These are phyloP conservation scores for Vanessa atalanta DNA, from an alignment of 1,140 invertebrate genomes.

Conservation along the genomic window DNA sequence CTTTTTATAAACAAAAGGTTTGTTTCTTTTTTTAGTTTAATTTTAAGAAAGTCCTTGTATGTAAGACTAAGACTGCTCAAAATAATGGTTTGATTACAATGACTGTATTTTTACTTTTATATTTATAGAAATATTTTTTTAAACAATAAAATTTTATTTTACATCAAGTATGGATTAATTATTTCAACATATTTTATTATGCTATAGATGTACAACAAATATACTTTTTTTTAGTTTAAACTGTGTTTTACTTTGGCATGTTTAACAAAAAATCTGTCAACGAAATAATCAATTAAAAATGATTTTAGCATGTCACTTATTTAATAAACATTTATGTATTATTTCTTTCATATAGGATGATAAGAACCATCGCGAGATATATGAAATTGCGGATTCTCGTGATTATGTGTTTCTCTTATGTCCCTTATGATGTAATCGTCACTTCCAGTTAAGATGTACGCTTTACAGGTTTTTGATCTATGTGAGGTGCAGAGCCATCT, in stretches of 20 bases:
- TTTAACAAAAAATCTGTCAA: too few relatives aligned
- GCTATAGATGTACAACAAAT: too few relatives aligned
- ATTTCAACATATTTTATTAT: background rate
- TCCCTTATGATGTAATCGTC: constrained; percentile 20
- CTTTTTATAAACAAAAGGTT: too few relatives aligned
- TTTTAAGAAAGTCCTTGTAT: background rate
- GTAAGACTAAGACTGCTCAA: background rate
- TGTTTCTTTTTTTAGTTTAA: background rate
- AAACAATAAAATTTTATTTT: background rate
- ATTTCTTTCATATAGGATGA: constrained; percentile 8
- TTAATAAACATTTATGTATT: background rate
- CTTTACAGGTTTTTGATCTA: constrained; percentile 23
- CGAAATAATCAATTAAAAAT: background rate
- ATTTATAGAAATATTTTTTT: background rate
- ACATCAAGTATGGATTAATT: background rate
- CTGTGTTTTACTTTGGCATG: too few relatives aligned
- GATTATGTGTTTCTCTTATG: constrained; percentile 5
- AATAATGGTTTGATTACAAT: background rate
- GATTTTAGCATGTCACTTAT: background rate
- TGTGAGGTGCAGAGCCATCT: constrained; percentile 29
- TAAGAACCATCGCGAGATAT: constrained; percentile 11
- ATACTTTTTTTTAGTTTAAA: too few relatives aligned
- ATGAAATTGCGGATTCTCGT: constrained; percentile 13
- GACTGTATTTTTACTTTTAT: too few relatives aligned
- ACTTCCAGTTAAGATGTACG: constrained; percentile 17